phyloP scores from a whole-genome alignment of 1,140 invertebrate genomes.

The Drepana arcuata region DNA sequence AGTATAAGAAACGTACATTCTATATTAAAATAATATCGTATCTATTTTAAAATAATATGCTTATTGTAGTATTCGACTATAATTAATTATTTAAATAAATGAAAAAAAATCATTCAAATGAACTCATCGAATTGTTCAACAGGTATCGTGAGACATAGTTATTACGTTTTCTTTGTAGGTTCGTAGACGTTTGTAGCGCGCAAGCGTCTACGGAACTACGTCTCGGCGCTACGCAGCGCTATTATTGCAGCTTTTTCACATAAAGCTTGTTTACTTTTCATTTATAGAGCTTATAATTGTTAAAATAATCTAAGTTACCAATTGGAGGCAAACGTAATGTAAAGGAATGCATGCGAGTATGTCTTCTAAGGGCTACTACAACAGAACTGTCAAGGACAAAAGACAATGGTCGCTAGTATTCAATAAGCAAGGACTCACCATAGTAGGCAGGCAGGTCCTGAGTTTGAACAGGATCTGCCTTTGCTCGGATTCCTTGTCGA shows the following conservation, averaged over 20 bases:
- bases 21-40: too few species aligned
- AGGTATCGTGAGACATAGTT: constrained; percentile 28
- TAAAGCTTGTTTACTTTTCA: background rate
- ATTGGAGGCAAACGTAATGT: too few species aligned
- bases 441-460: constrained; percentile 76
- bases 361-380: too few species aligned
- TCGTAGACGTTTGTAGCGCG: constrained; percentile 46
- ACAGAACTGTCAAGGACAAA: constrained; percentile 18
- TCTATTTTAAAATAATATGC: too few species aligned
- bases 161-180: constrained; percentile 11
- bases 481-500: constrained; percentile 80
- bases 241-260: background rate
- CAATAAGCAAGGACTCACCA: constrained; percentile 66
- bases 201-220: constrained; percentile 50
- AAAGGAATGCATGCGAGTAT: too few species aligned
- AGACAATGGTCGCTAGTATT: constrained; percentile 4
- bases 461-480: constrained; percentile 79
- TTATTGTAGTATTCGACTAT: too few species aligned
- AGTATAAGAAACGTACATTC: too few species aligned
- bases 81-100: too few species aligned
- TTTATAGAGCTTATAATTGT: too few species aligned
- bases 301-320: too few species aligned
- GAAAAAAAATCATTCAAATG: too few species aligned
- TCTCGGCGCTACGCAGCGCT: constrained; percentile 20
- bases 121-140: constrained; percentile 27